These are phyloP conservation scores for Eurystomus glaucurus DNA, from an alignment of 2,797 vertebrate genomes.

Conservation along the genomic window DNA sequence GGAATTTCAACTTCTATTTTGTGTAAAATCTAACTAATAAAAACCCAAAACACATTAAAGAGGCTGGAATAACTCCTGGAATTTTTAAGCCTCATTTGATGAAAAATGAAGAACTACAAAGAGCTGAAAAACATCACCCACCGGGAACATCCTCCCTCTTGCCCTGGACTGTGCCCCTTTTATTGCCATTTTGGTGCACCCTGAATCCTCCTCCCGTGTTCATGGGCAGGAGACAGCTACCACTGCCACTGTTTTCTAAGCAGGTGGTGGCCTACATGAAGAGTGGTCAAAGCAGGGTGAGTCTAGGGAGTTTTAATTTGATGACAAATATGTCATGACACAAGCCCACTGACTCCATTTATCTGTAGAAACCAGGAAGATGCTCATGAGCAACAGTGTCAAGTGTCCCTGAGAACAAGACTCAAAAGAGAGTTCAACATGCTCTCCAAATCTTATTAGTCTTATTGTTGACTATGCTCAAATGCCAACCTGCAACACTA, in stretches of 20 bases:
- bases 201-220: neutral
- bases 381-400: neutral
- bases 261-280: neutral
- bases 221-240: neutral
- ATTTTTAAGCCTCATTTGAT: neutral
- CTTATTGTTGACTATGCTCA: neutral
- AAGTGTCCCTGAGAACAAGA: neutral
- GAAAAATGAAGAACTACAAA: neutral
- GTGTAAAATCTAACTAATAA: neutral
- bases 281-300: neutral
- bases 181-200: neutral
- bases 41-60: neutral
- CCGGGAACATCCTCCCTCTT: neutral
- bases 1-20: neutral
- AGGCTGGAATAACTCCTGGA: neutral
- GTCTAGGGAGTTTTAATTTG: accelerated
- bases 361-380: neutral
- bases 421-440: accelerated
- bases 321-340: neutral
- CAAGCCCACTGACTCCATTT: neutral
- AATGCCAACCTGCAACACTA: neutral
- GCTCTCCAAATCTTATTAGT: neutral
- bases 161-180: neutral
- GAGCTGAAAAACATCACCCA: neutral
- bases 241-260: neutral